Percentiles rank a stretch among this genome's conserved stretches.
phyloP scores from a whole-genome alignment of 2,113 vertebrate genomes.

The Lepus europaeus region DNA sequence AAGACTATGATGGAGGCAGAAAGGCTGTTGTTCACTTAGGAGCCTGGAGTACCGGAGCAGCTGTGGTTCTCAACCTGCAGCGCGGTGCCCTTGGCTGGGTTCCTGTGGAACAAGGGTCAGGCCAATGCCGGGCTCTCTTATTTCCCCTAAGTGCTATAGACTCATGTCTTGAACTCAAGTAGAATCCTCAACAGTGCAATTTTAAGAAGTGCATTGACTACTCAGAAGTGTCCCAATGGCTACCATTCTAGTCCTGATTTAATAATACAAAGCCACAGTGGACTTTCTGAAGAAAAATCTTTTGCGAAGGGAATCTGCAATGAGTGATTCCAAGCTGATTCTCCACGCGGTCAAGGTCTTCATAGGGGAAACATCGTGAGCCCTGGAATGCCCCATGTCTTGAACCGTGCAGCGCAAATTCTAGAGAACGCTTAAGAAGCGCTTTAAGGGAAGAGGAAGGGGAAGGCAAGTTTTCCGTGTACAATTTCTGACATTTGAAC shows the following conservation, averaged over 20 bases:
- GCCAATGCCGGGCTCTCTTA: not conserved
- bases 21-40: not conserved
- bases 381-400: not conserved
- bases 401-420: not conserved
- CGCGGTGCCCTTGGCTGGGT: not conserved
- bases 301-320: not conserved
- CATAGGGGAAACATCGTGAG: not conserved
- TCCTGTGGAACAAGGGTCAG: not conserved
- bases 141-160: not conserved
- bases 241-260: not conserved
- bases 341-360: not conserved
- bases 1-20: not conserved
- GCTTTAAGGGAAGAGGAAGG: not conserved
- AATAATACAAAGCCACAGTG: not conserved
- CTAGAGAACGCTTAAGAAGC: not conserved
- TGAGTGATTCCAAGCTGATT: not conserved
- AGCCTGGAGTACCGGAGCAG: not conserved
- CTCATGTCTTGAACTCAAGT: not conserved
- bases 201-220: not conserved
- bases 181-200: not conserved
- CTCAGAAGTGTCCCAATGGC: not conserved
- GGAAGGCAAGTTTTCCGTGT: not conserved
- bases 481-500: not conserved
- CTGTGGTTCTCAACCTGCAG: not conserved
- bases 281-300: not conserved